Percentiles rank a stretch among this genome's conserved stretches.
phyloP scores from a whole-genome alignment of 2,113 vertebrate genomes.

The Myanophis thanlyinensis region DNA sequence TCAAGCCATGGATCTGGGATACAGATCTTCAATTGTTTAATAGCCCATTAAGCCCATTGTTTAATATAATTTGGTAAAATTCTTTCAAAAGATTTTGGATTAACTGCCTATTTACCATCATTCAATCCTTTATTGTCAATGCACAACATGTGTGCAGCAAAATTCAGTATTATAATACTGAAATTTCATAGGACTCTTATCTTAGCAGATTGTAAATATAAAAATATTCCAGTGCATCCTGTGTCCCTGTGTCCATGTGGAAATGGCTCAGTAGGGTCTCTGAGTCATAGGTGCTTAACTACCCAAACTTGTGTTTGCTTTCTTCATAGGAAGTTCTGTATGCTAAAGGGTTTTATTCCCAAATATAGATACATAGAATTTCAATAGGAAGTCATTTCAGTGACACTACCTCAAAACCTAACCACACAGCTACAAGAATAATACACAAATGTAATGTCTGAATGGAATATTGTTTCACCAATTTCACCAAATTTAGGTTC shows the following conservation, averaged over 20 bases:
- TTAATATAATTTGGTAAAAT: neutral
- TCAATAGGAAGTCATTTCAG: neutral
- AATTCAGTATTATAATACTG: too few relatives aligned
- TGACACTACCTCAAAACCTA: neutral
- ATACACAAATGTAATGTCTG: neutral
- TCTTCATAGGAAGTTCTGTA: neutral
- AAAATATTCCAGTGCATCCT: neutral
- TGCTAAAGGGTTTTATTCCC: neutral
- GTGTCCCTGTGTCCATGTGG: neutral
- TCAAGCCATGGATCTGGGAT: neutral
- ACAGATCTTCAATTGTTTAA: neutral
- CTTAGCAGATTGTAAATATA: neutral
- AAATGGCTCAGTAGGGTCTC: neutral
- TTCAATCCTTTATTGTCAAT: too few relatives aligned
- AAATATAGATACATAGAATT: neutral
- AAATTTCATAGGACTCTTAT: neutral
- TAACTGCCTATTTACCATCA: neutral
- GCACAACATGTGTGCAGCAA: too few relatives aligned
- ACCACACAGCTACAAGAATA: neutral
- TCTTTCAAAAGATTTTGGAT: neutral
- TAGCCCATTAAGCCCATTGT: neutral
- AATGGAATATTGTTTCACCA: neutral
- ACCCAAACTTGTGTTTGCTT: neutral
- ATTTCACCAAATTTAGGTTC: neutral
- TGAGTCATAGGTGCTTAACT: neutral